These are phyloP conservation scores for Zygogramma bicolorata DNA, from an alignment of 2,888 invertebrate species.

Conservation along the genomic window DNA sequence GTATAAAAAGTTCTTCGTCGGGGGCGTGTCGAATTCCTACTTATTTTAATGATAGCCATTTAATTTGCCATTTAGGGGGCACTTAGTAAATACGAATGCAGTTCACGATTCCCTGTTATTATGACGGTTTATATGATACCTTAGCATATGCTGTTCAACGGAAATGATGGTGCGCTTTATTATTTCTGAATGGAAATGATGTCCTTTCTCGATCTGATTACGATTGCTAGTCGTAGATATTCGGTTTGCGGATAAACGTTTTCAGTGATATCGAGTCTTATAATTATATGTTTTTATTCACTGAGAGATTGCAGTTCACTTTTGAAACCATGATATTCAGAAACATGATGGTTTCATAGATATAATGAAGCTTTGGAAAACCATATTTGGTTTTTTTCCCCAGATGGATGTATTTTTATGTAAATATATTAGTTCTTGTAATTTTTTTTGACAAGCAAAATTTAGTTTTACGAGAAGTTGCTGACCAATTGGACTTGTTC, in stretches of 20 bases:
- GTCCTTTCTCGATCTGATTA: slow-evolving; percentile 7
- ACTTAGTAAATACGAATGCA: slow-evolving; percentile 37
- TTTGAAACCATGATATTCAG: no score
- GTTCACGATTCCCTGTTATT: slow-evolving; percentile 28
- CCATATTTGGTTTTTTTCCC: no score
- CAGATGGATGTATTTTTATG: no score
- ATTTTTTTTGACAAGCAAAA: no score
- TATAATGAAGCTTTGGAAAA: no score
- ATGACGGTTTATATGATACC: slow-evolving; percentile 16
- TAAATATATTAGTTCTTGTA: no score
- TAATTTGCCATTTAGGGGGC: slow-evolving; percentile 40
- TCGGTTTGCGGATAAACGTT: background rate
- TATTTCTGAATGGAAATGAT: slow-evolving; percentile 8
- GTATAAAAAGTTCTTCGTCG: slow-evolving; percentile 12
- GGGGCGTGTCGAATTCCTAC: slow-evolving; percentile 26
- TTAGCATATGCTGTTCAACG: slow-evolving; percentile 10
- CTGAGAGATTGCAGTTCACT: background rate
- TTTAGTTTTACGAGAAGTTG: no score
- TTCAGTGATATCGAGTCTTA: background rate
- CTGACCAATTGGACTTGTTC: no score
- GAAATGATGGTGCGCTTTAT: slow-evolving; percentile 4
- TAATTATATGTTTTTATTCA: background rate
- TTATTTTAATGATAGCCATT: slow-evolving; percentile 41
- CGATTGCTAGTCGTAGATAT: background rate
- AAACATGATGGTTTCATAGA: no score